phyloP scores from a whole-genome alignment of 2,888 invertebrate species.

The Heterodera filipjevi region DNA sequence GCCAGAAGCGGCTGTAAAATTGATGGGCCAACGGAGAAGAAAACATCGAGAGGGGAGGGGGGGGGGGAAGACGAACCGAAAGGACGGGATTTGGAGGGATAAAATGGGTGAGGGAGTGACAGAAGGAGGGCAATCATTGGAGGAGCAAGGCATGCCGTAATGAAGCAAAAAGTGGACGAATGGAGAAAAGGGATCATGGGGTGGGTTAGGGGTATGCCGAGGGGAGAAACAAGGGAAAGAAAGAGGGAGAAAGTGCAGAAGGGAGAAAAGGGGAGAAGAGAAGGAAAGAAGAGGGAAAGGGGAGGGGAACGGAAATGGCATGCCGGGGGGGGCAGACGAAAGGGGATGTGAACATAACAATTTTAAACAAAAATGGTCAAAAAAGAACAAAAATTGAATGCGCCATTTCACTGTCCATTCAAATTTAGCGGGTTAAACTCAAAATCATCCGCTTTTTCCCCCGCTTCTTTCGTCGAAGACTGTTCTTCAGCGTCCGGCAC shows the following conservation, averaged over 20 bases:
- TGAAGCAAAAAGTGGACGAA: background rate
- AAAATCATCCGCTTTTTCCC: background rate
- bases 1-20: constrained; percentile 8
- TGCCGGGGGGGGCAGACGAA: no score
- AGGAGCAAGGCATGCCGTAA: background rate
- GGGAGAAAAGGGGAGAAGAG: no score
- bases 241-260: no score
- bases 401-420: background rate
- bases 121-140: background rate
- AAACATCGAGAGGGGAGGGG: background rate
- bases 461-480: no score
- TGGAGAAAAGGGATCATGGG: no score
- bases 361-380: background rate
- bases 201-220: no score
- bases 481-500: background rate
- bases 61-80: background rate
- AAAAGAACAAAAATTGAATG: background rate
- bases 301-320: no score
- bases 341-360: no score
- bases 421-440: background rate
- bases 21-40: background rate
- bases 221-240: no score
- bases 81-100: background rate
- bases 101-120: background rate
- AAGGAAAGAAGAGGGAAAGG: no score